phyloP scores from a whole-genome alignment of 1,140 invertebrate species.

The Platyscapa corneri region DNA sequence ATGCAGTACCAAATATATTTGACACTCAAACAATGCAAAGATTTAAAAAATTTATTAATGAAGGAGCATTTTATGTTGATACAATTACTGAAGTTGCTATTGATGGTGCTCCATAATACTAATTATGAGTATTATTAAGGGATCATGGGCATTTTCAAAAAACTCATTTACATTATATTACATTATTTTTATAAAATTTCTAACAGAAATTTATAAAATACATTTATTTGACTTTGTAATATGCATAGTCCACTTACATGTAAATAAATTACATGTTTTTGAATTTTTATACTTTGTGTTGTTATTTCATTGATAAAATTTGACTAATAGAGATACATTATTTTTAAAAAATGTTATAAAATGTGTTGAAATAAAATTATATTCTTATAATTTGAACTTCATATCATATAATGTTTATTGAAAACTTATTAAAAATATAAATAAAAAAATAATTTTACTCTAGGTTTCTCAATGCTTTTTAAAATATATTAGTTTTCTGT shows the following conservation, averaged over 20 bases:
- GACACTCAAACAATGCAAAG: slow-evolving; percentile 77
- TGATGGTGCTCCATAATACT: slow-evolving; percentile 76
- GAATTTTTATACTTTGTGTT: background rate
- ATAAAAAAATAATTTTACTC: background rate
- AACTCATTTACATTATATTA: slow-evolving; percentile 23
- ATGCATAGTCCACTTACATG: background rate
- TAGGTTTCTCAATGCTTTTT: too few relatives aligned
- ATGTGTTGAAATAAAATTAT: too few relatives aligned
- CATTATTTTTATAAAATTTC: slow-evolving; percentile 39
- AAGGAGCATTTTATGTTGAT: slow-evolving; percentile 84
- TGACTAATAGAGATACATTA: too few relatives aligned
- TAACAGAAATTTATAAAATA: slow-evolving; percentile 5
- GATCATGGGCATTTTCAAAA: background rate
- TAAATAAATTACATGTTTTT: background rate
- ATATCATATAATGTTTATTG: too few relatives aligned
- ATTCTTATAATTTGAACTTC: too few relatives aligned
- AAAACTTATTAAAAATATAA: background rate
- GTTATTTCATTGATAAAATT: background rate
- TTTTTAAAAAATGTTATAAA: too few relatives aligned
- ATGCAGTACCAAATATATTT: slow-evolving; percentile 78
- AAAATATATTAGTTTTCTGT: too few relatives aligned
- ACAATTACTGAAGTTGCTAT: slow-evolving; percentile 81
- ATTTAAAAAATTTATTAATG: slow-evolving; percentile 79
- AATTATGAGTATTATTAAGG: slow-evolving; percentile 23
- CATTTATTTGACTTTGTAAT: background rate